Conservation (phyloP, 2,888 invertebrate genomes). For the Mesorhabditis belari region DNA sequence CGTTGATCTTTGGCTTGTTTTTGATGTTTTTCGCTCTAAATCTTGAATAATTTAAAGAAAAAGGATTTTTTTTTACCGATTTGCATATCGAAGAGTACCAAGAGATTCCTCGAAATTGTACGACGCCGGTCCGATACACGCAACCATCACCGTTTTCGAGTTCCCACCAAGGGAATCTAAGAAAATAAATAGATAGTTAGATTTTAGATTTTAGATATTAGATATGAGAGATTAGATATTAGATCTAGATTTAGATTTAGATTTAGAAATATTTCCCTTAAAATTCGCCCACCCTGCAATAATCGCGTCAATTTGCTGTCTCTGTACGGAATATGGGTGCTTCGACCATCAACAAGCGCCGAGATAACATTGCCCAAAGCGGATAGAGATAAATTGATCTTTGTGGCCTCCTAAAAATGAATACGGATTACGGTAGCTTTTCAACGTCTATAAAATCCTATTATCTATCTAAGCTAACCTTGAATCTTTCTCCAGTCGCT, state of each 20-base stretch:
- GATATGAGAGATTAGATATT: background rate
- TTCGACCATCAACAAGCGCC: slow-evolving; percentile 91
- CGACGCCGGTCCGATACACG: slow-evolving; percentile 92
- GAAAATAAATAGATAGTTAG: background rate
- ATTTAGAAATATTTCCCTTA: background rate
- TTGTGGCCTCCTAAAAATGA: slow-evolving; percentile 75
- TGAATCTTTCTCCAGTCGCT: slow-evolving; percentile 62
- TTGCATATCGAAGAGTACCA: slow-evolving; percentile 23
- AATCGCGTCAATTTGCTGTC: slow-evolving; percentile 91
- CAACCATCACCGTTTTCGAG: slow-evolving; percentile 98
- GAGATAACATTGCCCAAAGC: slow-evolving; percentile 97
- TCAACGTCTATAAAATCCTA: background rate
- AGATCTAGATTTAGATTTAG: background rate
- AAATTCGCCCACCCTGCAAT: slow-evolving; percentile 66
- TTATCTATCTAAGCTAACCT: background rate
- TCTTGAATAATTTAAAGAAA: slow-evolving; percentile 69
- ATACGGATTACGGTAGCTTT: slow-evolving; percentile 8
- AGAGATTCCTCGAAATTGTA: slow-evolving; percentile 92
- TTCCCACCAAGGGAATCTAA: slow-evolving; percentile 91
- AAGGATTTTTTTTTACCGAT: slow-evolving; percentile 7
- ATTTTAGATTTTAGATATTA: slow-evolving; percentile 4
- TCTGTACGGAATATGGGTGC: slow-evolving; percentile 91
- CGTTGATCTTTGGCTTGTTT: slow-evolving; percentile 95
- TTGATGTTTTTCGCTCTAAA: slow-evolving; percentile 89
- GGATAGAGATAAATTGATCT: slow-evolving; percentile 92